A percentile compares a stretch with the other conserved stretches of the same genome.
These are phyloP conservation scores for Bos javanicus DNA, from an alignment of 2,113 vertebrate genomes.

Conservation along the genomic window DNA sequence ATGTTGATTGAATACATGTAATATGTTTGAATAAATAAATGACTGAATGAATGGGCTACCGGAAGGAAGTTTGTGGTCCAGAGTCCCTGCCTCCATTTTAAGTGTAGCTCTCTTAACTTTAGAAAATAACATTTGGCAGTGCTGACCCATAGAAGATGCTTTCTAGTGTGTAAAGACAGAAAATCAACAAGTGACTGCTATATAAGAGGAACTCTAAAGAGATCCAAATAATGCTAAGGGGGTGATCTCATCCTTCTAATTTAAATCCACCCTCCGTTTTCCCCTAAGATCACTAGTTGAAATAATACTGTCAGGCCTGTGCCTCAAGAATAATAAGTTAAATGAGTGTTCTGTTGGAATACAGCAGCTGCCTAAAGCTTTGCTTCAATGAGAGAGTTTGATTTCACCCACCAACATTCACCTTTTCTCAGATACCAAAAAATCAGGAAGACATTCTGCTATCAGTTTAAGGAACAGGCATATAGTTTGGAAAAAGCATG, in stretches of 20 bases:
- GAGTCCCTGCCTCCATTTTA: background rate
- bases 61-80: background rate
- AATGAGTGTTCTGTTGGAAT: background rate
- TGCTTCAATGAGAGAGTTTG: background rate
- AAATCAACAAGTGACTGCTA: background rate
- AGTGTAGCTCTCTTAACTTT: background rate
- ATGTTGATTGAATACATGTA: background rate
- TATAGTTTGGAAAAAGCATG: background rate
- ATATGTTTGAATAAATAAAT: background rate
- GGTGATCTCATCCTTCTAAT: background rate
- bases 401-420: background rate
- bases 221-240: background rate
- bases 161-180: background rate
- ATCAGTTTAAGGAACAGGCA: background rate
- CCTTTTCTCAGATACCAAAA: background rate
- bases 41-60: background rate
- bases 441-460: background rate
- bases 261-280: background rate
- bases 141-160: background rate
- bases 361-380: background rate
- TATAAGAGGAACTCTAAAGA: background rate
- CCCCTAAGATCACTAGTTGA: background rate
- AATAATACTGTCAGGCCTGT: background rate
- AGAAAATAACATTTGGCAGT: background rate
- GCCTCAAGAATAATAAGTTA: background rate